Conservation (phyloP, 2,888 invertebrate species). For the Chrysodeixis includens region DNA sequence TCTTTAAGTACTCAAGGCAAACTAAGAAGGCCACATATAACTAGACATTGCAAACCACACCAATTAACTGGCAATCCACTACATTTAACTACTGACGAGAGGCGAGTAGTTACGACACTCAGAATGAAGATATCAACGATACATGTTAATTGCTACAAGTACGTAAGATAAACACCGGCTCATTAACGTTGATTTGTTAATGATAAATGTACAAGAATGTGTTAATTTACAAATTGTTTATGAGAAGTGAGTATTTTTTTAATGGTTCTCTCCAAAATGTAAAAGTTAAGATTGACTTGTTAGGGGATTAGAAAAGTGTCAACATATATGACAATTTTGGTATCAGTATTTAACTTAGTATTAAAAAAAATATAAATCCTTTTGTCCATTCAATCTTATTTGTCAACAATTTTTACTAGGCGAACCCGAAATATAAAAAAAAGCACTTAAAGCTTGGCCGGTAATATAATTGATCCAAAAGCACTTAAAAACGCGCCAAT, state of each 20-base stretch:
- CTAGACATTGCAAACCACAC: slow-evolving; percentile 6
- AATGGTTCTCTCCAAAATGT: not conserved
- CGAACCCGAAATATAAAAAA: too few species aligned
- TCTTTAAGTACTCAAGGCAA: not conserved
- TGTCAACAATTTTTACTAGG: too few species aligned
- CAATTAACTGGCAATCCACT: slow-evolving; percentile 4
- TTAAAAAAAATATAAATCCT: too few species aligned
- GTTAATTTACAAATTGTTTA: slow-evolving; percentile 11
- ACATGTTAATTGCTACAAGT: slow-evolving; percentile 5
- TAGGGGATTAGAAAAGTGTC: too few species aligned
- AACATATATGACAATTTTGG: too few species aligned
- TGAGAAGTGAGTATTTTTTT: not conserved
- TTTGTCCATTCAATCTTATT: too few species aligned
- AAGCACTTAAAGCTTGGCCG: too few species aligned
- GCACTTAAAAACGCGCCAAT: too few species aligned
- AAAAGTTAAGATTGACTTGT: too few species aligned
- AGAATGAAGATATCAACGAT: not conserved
- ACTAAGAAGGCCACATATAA: not conserved
- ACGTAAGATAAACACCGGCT: slow-evolving; percentile 11
- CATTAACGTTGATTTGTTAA: slow-evolving; percentile 29
- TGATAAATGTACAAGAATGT: slow-evolving; percentile 3
- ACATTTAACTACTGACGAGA: not conserved
- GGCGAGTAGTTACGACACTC: not conserved
- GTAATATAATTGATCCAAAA: too few species aligned
- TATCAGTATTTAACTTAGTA: too few species aligned